Base-by-base conservation (phyloP, 2,113 vertebrate species). In the Nothocercus julius region DNA sequence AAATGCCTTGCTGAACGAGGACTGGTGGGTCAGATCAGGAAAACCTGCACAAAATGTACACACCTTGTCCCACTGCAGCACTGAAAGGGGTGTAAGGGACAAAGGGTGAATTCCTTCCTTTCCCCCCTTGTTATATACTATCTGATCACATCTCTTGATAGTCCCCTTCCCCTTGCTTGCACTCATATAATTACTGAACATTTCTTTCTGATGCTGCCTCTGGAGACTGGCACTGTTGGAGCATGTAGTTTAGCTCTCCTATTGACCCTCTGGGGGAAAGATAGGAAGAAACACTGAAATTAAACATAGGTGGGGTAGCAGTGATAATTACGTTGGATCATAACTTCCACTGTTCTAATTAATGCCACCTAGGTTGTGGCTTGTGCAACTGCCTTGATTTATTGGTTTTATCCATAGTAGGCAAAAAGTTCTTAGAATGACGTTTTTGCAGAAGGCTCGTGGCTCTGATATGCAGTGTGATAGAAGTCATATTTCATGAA, bases 321-420 rank as follows among this genome's bases (percentile, higher is more conserved):
- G 15, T 80, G 84, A 92, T 89, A 82, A 94, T 92, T 95, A 89
- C 20, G 82, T 96, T 92, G 91, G 88, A 93, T 95, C 95, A 93
- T 96, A 96, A 91, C 93, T 96, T 97, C 93, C 93, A 38, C 89
- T 93, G 73, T 94, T 91, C 93, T 97, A 77, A 91, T 97, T 95
- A 81, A 96, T 97, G 77, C 96, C 85, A 90, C 96, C 96, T 95
- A 96, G 96, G 95, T 96, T 91, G 94, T 89, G 89, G 93, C 94
- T 97, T 97, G 96, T 94, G 85, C 95, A 96, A 87, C 42, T 94
- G n/a, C 85, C 92, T n/a, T 96, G 96, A 97, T 97, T 97, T 97
- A 97, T 97, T 96, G 89, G 90, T 92, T 82, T 68, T 93, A 92
- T 87, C 74, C 96, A 85, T 40, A 11, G 14, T 92, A 63, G 75